phyloP scores from a whole-genome alignment of 2,113 vertebrate genomes.

The Microcebus tavaratra region DNA sequence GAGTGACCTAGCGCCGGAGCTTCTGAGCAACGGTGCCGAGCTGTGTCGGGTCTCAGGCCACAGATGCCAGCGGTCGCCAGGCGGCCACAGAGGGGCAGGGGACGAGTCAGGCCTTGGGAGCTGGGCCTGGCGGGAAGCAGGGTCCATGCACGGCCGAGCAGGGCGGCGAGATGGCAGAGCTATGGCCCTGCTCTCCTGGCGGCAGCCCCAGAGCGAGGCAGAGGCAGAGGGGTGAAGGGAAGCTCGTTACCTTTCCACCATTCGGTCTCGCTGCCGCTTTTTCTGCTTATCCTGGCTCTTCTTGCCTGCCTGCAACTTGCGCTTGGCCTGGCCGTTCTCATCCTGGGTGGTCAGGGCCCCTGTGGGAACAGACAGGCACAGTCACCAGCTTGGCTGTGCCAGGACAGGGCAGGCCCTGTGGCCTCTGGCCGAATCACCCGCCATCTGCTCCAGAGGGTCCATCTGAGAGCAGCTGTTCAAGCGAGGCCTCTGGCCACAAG shows the following conservation, averaged over 20 bases:
- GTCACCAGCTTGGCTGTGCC: not conserved
- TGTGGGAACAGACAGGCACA: slow-evolving; percentile 4
- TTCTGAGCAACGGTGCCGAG: slow-evolving; percentile 73
- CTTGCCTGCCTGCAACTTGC: slow-evolving; percentile 83
- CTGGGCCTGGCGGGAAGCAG: slow-evolving; percentile 73
- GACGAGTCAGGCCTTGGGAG: slow-evolving; percentile 67
- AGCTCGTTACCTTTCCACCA: slow-evolving; percentile 92
- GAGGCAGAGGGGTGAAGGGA: slow-evolving; percentile 45
- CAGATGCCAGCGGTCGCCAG: slow-evolving; percentile 64
- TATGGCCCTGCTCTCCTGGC: slow-evolving; percentile 59
- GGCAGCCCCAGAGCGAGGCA: slow-evolving; percentile 65
- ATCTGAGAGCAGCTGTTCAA: slow-evolving; percentile 43
- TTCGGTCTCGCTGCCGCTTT: slow-evolving; percentile 89
- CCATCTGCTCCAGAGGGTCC: slow-evolving; percentile 43
- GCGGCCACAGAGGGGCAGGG: slow-evolving; percentile 67
- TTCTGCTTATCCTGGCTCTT: slow-evolving; percentile 88
- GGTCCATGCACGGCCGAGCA: slow-evolving; percentile 80
- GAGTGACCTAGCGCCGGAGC: slow-evolving; percentile 64
- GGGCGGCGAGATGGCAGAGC: slow-evolving; percentile 67
- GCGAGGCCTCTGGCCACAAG: slow-evolving; percentile 21
- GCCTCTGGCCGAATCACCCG: slow-evolving; percentile 31
- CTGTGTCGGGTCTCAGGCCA: slow-evolving; percentile 64
- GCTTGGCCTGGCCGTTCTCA: slow-evolving; percentile 84
- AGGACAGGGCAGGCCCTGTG: not conserved
- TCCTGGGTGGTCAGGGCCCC: slow-evolving; percentile 82